Percentiles rank a stretch among this genome's conserved stretches.
Evolutionary conservation across 2,888 invertebrate genomes (phyloP).

Genomic region (Megamerina dolium): DNA sequence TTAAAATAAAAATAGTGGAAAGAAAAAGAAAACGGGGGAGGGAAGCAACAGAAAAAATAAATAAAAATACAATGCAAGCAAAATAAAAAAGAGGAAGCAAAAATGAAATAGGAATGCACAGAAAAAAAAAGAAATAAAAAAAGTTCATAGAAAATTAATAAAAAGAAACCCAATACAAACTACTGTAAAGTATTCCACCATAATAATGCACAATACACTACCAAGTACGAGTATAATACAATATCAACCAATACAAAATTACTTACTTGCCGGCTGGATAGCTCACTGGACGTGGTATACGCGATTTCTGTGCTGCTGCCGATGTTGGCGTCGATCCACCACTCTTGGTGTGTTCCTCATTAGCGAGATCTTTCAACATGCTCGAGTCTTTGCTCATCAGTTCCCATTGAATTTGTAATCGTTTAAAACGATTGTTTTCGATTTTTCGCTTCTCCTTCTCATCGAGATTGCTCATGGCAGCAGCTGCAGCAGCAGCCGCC

Average conservation of each 20-base stretch:
- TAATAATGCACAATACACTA: too few species aligned
- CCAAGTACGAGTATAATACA: too few species aligned
- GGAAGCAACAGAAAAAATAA: too few species aligned
- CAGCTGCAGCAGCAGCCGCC: conserved; percentile 6
- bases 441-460: conserved; percentile 45
- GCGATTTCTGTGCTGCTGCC: conserved; percentile 40
- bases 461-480: conserved; percentile 28
- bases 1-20: background rate
- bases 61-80: too few species aligned
- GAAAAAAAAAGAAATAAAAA: conserved; percentile 15
- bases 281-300: conserved; percentile 49
- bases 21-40: too few species aligned
- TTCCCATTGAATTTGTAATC: conserved; percentile 50
- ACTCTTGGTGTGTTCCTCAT: conserved; percentile 45
- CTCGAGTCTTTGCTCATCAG: conserved; percentile 48
- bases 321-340: conserved; percentile 49
- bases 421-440: conserved; percentile 49
- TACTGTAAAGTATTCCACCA: background rate
- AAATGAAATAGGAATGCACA: conserved; percentile 10
- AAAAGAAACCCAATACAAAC: conserved; percentile 19
- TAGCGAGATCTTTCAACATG: conserved; percentile 46
- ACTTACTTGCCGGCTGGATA: conserved; percentile 49
- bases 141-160: conserved; percentile 17
- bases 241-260: too few species aligned
- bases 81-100: conserved; percentile 12